Conservation (phyloP, 2,888 invertebrate genomes). For the Synanthedon andrenaeformis region DNA sequence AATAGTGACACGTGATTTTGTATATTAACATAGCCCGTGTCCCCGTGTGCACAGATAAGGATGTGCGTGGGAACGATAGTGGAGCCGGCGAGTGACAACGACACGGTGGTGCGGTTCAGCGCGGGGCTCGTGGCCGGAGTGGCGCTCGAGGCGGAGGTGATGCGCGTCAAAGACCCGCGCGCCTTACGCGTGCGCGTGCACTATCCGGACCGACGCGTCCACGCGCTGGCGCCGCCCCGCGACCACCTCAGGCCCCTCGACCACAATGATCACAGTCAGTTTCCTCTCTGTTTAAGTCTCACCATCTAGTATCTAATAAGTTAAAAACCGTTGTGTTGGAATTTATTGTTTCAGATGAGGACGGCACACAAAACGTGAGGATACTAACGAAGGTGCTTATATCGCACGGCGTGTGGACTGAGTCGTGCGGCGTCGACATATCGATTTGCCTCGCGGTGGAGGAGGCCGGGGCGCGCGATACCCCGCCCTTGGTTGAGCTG, state of each 20-base stretch:
- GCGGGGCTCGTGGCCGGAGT: constrained; percentile 92
- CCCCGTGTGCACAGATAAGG: constrained; percentile 64
- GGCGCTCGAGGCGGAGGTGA: constrained; percentile 87
- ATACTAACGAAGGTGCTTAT: constrained; percentile 88
- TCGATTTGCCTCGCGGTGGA: constrained; percentile 83
- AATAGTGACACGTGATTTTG: too few relatives aligned
- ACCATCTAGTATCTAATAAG: not conserved
- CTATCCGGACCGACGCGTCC: constrained; percentile 92
- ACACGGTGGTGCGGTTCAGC: constrained; percentile 88
- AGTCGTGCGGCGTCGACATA: constrained; percentile 89
- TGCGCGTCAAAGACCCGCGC: constrained; percentile 79
- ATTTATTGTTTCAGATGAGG: constrained; percentile 51
- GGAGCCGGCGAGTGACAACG: constrained; percentile 84
- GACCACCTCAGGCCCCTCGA: constrained; percentile 82
- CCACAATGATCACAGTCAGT: constrained; percentile 56
- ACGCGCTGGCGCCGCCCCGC: constrained; percentile 82
- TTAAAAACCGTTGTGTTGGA: not conserved
- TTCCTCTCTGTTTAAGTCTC: not conserved
- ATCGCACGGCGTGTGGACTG: constrained; percentile 94
- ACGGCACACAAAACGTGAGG: constrained; percentile 73
- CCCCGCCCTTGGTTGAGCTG: constrained; percentile 74
- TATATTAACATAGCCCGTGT: too few relatives aligned
- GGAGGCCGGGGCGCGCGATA: constrained; percentile 53
- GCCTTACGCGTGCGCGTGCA: constrained; percentile 86
- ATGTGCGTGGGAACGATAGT: constrained; percentile 85